Evolutionary conservation across 2,888 invertebrate genomes (phyloP).

Genomic region (Coelinius sp.): DNA sequence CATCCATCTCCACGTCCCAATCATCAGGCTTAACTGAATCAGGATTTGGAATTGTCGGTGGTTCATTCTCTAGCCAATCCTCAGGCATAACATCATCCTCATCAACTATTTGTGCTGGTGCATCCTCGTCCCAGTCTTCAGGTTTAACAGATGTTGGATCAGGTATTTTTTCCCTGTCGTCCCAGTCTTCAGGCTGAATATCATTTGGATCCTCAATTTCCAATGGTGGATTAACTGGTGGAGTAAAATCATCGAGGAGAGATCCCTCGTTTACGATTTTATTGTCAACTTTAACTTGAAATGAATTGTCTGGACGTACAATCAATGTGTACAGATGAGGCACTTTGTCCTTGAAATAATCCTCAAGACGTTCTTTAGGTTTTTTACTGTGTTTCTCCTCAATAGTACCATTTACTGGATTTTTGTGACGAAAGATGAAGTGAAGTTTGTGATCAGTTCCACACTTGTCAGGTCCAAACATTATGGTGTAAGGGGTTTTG

Average conservation of each 20-base stretch:
- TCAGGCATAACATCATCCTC: conserved; percentile 86
- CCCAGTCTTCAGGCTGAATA: conserved; percentile 93
- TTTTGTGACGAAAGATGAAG: conserved; percentile 94
- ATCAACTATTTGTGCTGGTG: conserved; percentile 91
- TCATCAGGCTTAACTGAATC: conserved; percentile 90
- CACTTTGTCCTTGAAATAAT: conserved; percentile 91
- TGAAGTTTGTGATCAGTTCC: conserved; percentile 93
- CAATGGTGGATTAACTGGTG: conserved; percentile 94
- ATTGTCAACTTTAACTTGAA: conserved; percentile 86
- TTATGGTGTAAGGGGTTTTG: conserved; percentile 97
- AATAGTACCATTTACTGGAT: conserved; percentile 90
- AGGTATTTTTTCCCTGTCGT: conserved; percentile 93
- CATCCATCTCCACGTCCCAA: conserved; percentile 99
- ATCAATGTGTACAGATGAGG: conserved; percentile 90
- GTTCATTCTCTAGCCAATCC: conserved; percentile 95
- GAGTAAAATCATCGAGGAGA: conserved; percentile 90
- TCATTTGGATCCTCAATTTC: conserved; percentile 95
- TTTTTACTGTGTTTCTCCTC: conserved; percentile 98
- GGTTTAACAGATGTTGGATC: conserved; percentile 93
- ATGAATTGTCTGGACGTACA: conserved; percentile 84
- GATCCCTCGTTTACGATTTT: conserved; percentile 88
- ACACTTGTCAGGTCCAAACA: conserved; percentile 99
- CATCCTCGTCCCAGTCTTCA: conserved; percentile 96
- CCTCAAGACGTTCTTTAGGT: conserved; percentile 86
- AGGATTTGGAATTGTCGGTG: conserved; percentile 88